A percentile compares a stretch with the other conserved stretches of the same genome.
Conservation (phyloP, 2,888 invertebrate species). For the Melikaiella ostensackeni region DNA sequence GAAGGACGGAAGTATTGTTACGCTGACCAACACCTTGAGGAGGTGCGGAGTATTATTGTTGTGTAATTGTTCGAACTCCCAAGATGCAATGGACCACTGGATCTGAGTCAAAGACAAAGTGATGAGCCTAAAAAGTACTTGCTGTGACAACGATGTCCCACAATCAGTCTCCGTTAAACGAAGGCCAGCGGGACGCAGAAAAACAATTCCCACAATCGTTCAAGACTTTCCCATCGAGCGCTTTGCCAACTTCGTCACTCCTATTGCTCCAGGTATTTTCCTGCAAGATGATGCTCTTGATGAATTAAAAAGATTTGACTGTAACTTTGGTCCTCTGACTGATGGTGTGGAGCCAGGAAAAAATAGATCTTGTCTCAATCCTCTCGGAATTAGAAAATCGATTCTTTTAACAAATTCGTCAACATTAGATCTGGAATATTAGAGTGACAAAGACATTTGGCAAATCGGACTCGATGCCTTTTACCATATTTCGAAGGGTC, state of each 20-base stretch:
- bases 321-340: constrained; percentile 30
- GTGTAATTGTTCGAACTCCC: neutral
- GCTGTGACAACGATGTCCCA: constrained; percentile 71
- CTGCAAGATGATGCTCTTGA: constrained; percentile 8
- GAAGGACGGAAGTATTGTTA: constrained; percentile 37
- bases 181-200: constrained; percentile 70
- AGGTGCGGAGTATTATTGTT: constrained; percentile 25
- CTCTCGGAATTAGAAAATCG: neutral
- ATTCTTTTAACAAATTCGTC: neutral
- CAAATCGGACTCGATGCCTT: constrained; percentile 34
- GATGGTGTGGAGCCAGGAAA: constrained; percentile 17
- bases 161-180: constrained; percentile 55
- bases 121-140: constrained; percentile 67
- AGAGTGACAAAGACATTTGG: constrained; percentile 31
- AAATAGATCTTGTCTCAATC: constrained; percentile 11
- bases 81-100: constrained; percentile 2
- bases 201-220: constrained; percentile 76
- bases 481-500: constrained; percentile 62
- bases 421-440: neutral
- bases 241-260: constrained; percentile 42
- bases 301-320: constrained; percentile 1
- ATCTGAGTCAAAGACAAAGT: constrained; percentile 57
- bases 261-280: neutral
- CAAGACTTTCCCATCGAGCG: constrained; percentile 69
- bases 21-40: constrained; percentile 8